Conservation (phyloP, 2,888 invertebrate genomes). For the Hylaea fasciaria region DNA sequence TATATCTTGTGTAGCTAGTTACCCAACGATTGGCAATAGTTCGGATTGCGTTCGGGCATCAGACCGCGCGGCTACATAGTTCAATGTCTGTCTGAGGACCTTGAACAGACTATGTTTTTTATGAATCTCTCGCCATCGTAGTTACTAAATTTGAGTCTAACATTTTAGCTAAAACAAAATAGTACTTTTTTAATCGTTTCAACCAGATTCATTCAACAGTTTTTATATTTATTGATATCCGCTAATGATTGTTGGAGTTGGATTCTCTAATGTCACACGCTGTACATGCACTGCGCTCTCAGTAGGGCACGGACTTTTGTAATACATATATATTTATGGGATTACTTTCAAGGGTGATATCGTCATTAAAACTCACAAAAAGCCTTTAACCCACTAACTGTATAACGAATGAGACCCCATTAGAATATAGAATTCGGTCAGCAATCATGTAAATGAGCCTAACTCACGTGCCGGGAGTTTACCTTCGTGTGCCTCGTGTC, state of each 20-base stretch:
- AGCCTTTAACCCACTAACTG: too few relatives aligned
- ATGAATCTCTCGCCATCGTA: slow-evolving; percentile 34
- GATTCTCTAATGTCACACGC: too few relatives aligned
- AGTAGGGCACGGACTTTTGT: too few relatives aligned
- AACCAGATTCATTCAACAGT: too few relatives aligned
- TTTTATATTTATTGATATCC: too few relatives aligned
- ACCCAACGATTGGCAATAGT: slow-evolving; percentile 61
- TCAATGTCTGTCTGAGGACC: slow-evolving; percentile 64
- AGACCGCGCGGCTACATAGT: slow-evolving; percentile 62
- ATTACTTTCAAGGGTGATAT: not conserved
- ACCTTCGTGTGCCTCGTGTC: slow-evolving; percentile 35
- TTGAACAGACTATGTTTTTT: slow-evolving; percentile 52
- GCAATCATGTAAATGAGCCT: slow-evolving; percentile 31
- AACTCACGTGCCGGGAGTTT: slow-evolving; percentile 33
- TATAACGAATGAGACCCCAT: slow-evolving; percentile 16
- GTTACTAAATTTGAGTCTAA: slow-evolving; percentile 20
- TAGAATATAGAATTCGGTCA: slow-evolving; percentile 6
- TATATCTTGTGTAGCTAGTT: slow-evolving; percentile 52
- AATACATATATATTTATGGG: too few relatives aligned
- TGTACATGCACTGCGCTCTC: too few relatives aligned
- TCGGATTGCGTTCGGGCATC: slow-evolving; percentile 64
- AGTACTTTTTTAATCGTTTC: too few relatives aligned
- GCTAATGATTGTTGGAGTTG: too few relatives aligned
- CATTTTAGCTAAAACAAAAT: too few relatives aligned
- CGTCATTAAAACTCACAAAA: too few relatives aligned